These are phyloP conservation scores for Melanotaenia maccullochi DNA, from an alignment of 2,797 vertebrate genomes.

Conservation along the genomic window DNA sequence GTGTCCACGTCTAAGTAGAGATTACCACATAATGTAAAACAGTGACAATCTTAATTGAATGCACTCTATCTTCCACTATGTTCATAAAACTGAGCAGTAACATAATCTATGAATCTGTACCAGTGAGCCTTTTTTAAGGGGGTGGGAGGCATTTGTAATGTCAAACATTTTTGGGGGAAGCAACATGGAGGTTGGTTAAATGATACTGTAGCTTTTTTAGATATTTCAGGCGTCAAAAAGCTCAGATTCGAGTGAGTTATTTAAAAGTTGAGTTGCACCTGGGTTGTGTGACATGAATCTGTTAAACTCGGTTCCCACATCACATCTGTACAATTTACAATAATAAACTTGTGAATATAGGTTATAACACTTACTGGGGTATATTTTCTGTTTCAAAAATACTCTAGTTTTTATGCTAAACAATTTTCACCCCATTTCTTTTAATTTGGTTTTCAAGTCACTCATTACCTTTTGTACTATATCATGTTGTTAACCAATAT, in stretches of 20 bases:
- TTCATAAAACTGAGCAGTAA: neutral
- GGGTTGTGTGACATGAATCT: neutral
- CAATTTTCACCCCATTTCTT: neutral
- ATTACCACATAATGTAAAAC: neutral
- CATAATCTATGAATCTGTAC: neutral
- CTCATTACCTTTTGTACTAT: constrained; percentile 19
- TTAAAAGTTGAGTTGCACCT: neutral
- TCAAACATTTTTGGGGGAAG: neutral
- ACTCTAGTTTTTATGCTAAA: constrained; percentile 6
- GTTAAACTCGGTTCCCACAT: no score
- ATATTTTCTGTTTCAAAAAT: neutral
- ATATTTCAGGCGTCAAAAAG: neutral
- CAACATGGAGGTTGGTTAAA: neutral
- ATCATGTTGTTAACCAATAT: constrained; percentile 26
- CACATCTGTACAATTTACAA: neutral
- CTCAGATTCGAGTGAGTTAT: neutral
- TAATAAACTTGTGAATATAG: neutral
- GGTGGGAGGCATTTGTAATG: neutral
- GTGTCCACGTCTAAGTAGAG: neutral
- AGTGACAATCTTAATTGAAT: neutral
- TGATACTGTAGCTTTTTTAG: neutral
- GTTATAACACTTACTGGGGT: neutral
- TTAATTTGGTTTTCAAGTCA: constrained; percentile 14
- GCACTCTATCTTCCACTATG: neutral
- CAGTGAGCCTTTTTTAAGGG: neutral